A percentile compares a stretch with the other conserved stretches of the same genome.
These are phyloP conservation scores for Aromia moschata DNA, from an alignment of 2,888 invertebrate genomes.

Conservation along the genomic window DNA sequence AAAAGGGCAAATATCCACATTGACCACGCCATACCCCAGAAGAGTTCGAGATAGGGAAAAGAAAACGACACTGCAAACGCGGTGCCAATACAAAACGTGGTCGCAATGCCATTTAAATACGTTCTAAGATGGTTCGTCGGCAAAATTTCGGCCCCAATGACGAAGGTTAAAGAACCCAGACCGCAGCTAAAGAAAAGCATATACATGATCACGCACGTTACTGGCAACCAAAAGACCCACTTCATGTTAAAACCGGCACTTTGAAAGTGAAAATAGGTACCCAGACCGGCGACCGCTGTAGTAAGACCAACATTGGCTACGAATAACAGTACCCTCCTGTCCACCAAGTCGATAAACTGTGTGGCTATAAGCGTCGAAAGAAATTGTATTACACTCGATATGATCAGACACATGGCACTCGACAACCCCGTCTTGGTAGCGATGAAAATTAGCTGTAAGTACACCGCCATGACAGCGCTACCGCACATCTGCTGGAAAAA, in stretches of 20 bases:
- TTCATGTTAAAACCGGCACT: conserved; percentile 33
- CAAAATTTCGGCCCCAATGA: conserved; percentile 83
- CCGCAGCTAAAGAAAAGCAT: conserved; percentile 75
- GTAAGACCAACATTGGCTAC: too few relatives aligned
- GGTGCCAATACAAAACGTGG: conserved; percentile 30
- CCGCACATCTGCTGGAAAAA: too few relatives aligned
- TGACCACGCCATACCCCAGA: conserved; percentile 41
- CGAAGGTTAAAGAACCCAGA: conserved; percentile 82
- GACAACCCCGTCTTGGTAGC: too few relatives aligned
- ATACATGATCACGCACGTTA: conserved; percentile 74
- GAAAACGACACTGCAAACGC: conserved; percentile 41
- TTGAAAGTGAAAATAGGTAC: conserved; percentile 32
- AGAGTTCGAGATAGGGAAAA: conserved; percentile 39
- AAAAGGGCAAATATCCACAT: conserved; percentile 46
- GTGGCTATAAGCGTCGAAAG: too few relatives aligned
- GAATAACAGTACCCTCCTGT: too few relatives aligned
- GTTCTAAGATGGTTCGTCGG: conserved; percentile 70
- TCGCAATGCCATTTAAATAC: conserved; percentile 69
- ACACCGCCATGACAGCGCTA: too few relatives aligned
- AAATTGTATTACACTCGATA: too few relatives aligned
- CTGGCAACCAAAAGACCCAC: conserved; percentile 74
- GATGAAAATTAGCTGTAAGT: too few relatives aligned
- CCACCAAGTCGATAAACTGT: too few relatives aligned
- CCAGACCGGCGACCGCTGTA: too few relatives aligned
- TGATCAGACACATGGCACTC: too few relatives aligned